Percentiles rank a stretch among this genome's conserved stretches.
Evolutionary conservation across 2,113 vertebrate genomes (phyloP).

Genomic region (Regulus satrapa): DNA sequence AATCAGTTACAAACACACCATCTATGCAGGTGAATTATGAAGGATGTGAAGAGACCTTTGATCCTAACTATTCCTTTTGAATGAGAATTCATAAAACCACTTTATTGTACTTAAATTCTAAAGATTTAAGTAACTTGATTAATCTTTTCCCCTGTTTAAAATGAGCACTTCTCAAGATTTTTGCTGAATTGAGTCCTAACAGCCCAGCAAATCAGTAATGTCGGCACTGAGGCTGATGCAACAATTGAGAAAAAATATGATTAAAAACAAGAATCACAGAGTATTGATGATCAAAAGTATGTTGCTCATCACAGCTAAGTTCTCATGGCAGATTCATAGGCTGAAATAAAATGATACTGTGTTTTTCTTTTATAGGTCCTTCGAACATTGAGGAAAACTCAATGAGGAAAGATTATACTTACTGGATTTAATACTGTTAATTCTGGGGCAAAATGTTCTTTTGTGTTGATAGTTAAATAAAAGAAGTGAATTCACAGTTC

Average conservation of each 20-base stretch:
- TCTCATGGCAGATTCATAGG: background rate
- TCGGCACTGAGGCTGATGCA: background rate
- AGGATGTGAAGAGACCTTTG: background rate
- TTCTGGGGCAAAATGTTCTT: background rate
- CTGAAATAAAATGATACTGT: background rate
- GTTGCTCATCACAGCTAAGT: background rate
- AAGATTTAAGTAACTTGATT: background rate
- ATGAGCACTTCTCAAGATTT: background rate
- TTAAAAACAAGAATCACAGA: background rate
- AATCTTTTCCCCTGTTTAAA: background rate
- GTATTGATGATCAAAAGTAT: background rate
- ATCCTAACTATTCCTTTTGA: background rate
- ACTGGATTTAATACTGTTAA: background rate
- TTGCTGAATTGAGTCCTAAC: background rate
- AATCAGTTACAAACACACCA: background rate
- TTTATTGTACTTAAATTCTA: background rate
- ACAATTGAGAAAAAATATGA: background rate
- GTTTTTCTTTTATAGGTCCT: background rate
- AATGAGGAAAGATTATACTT: background rate
- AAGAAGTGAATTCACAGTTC: background rate
- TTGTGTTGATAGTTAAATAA: background rate
- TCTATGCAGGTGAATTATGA: background rate
- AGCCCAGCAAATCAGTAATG: background rate
- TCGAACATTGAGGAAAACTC: background rate
- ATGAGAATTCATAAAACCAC: background rate